These are phyloP conservation scores for Drosophila austrosaltans DNA, from an alignment of 2,888 invertebrate species.

Conservation along the genomic window DNA sequence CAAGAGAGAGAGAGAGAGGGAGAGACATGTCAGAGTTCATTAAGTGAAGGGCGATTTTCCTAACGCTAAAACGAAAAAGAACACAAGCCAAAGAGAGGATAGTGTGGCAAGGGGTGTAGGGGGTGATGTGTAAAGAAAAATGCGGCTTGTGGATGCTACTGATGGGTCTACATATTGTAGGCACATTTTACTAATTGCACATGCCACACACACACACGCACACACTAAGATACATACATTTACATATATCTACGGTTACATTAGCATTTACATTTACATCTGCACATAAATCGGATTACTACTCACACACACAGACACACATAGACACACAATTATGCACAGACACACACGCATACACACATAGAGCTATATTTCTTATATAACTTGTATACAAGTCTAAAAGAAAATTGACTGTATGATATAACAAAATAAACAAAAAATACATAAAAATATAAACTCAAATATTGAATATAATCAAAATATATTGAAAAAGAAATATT, in stretches of 20 bases:
- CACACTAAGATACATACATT: conserved; percentile 2
- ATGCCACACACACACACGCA: conserved; percentile 33
- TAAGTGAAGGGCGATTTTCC: conserved; percentile 4
- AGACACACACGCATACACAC: no score
- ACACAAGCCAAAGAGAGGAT: not conserved
- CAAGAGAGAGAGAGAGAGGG: no score
- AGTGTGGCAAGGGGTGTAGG: conserved; percentile 14
- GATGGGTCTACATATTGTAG: conserved; percentile 38
- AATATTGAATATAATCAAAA: no score
- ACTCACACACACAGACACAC: conserved; percentile 27
- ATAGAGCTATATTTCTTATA: not conserved
- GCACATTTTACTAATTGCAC: conserved; percentile 65
- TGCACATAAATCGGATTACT: conserved; percentile 44
- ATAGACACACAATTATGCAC: not conserved
- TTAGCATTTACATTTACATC: conserved; percentile 48
- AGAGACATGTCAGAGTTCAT: conserved; percentile 15
- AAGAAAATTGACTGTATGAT: not conserved
- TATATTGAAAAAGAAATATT: no score
- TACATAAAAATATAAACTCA: no score
- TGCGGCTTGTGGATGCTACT: conserved; percentile 9
- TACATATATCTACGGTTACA: conserved; percentile 21
- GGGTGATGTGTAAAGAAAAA: conserved; percentile 8
- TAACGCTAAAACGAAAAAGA: conserved; percentile 1
- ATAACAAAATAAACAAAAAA: not conserved
- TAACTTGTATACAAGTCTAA: not conserved